Conservation (phyloP, 2,888 invertebrate genomes). For the Diogma glabrata region DNA sequence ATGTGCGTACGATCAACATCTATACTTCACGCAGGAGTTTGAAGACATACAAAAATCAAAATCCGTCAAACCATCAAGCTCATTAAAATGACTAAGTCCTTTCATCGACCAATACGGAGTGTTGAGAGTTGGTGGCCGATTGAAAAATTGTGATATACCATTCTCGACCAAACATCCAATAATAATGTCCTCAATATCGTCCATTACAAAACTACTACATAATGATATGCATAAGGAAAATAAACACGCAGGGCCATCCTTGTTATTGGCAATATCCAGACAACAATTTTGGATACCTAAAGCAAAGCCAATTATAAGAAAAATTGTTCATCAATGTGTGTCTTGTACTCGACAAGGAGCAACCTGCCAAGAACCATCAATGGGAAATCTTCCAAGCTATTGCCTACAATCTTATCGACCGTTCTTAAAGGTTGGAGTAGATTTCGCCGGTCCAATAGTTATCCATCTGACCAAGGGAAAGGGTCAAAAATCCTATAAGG, state of each 20-base stretch:
- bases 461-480: background rate
- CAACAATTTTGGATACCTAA: background rate
- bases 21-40: no score
- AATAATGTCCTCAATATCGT: no score
- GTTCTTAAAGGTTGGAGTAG: background rate
- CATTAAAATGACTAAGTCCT: no score
- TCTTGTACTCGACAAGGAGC: background rate
- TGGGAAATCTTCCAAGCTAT: background rate
- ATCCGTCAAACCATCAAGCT: no score
- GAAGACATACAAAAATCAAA: no score
- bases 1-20: no score
- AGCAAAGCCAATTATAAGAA: background rate
- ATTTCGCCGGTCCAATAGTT: background rate
- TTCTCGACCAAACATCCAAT: no score
- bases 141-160: no score
- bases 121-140: no score
- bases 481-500: background rate
- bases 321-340: background rate
- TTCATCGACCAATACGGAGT: no score
- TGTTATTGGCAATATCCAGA: background rate
- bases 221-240: background rate
- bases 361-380: background rate
- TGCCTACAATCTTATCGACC: background rate
- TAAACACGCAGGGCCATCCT: background rate
- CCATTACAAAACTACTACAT: no score